A percentile compares a stretch with the other conserved stretches of the same genome.
phyloP scores from a whole-genome alignment of 2,797 vertebrate species.

The Poecilia velifera region DNA sequence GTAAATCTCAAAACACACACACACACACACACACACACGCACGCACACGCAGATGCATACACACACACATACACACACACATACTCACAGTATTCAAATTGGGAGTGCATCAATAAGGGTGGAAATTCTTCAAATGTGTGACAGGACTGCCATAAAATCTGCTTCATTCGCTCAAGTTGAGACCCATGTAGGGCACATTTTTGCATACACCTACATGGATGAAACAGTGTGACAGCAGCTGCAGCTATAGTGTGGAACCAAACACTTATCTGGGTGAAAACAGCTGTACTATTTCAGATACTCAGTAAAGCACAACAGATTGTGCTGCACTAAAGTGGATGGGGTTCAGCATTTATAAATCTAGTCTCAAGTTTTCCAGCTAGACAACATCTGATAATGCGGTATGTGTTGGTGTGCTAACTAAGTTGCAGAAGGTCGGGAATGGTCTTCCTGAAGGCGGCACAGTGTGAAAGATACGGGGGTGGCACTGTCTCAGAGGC shows the following conservation, averaged over 20 bases:
- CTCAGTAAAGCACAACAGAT: slow-evolving; percentile 24
- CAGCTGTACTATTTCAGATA: slow-evolving; percentile 39
- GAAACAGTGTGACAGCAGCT: neutral
- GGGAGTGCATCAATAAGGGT: neutral
- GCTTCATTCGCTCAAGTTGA: neutral
- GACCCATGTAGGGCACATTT: neutral
- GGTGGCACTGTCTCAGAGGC: slow-evolving; percentile 65
- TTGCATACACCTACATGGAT: neutral
- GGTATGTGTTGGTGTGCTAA: slow-evolving; percentile 36
- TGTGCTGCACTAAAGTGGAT: slow-evolving; percentile 26
- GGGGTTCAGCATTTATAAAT: slow-evolving; percentile 54
- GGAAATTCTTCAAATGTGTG: neutral
- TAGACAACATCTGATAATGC: slow-evolving; percentile 51
- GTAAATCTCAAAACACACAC: neutral
- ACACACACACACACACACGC: too few species aligned
- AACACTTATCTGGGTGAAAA: neutral
- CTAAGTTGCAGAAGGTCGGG: slow-evolving; percentile 53
- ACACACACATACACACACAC: too few species aligned
- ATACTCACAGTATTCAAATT: neutral
- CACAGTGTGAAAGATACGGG: slow-evolving; percentile 66
- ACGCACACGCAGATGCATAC: too few species aligned
- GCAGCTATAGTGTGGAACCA: neutral
- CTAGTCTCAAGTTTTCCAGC: slow-evolving; percentile 14
- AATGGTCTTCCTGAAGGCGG: slow-evolving; percentile 61
- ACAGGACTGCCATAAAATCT: neutral